Evolutionary conservation across 2,113 vertebrate genomes (phyloP).

Genomic region (Pygoscelis adeliae): DNA sequence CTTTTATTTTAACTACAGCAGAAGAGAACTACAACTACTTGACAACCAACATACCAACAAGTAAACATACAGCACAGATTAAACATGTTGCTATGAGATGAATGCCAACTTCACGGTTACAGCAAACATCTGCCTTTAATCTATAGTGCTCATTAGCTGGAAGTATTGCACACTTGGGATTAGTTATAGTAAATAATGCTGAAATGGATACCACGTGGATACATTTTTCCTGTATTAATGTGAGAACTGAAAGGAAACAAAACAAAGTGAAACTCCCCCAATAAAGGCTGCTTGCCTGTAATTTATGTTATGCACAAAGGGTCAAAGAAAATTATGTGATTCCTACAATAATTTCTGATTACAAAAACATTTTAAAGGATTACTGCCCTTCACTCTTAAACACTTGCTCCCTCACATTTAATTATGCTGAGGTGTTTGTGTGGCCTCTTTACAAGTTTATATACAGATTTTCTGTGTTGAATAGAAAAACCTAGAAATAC

Average conservation of each 20-base stretch:
- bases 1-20: not conserved
- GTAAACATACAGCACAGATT: not conserved
- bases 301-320: not conserved
- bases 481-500: not conserved
- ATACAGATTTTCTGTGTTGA: not conserved
- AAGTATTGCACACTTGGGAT: not conserved
- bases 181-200: conserved; percentile 5
- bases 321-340: not conserved
- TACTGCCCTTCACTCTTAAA: not conserved
- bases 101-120: not conserved
- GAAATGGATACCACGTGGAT: not conserved
- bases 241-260: not conserved
- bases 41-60: not conserved
- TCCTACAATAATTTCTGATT: not conserved
- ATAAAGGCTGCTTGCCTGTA: not conserved
- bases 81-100: not conserved
- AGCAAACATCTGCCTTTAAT: conserved; percentile 12
- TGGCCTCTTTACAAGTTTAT: not conserved
- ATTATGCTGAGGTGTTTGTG: not conserved
- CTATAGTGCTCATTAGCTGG: not conserved
- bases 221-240: not conserved
- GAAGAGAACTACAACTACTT: not conserved
- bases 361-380: not conserved
- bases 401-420: not conserved
- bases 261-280: not conserved